Conservation (phyloP, 2,888 invertebrate genomes). For the Drosophila cracens region DNA sequence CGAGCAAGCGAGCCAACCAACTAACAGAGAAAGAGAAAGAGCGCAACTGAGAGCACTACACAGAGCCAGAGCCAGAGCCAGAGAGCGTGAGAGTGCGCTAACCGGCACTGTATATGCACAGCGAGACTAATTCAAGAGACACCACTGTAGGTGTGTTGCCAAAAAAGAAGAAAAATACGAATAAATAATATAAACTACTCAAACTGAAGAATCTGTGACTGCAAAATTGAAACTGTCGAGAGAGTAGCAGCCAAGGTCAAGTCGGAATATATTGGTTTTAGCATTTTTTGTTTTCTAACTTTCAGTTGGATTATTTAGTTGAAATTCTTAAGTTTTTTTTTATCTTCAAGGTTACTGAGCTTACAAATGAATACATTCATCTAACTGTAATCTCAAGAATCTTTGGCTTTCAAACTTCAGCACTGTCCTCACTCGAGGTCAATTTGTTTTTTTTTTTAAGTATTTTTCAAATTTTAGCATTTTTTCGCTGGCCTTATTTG, state of each 20-base stretch:
- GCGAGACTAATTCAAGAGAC: conserved; percentile 44
- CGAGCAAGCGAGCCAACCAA: conserved; percentile 24
- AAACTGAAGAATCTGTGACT: background rate
- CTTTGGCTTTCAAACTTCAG: background rate
- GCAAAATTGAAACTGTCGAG: background rate
- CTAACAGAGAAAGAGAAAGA: background rate
- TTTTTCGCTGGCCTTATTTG: background rate
- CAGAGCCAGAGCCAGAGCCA: conserved; percentile 1
- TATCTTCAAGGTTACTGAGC: conserved; percentile 1
- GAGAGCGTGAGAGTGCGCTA: conserved; percentile 21
- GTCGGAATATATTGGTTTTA: background rate
- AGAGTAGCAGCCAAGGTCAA: background rate
- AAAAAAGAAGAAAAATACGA: background rate
- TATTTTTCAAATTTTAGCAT: background rate
- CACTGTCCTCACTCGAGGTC: no score
- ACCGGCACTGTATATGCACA: conserved; percentile 35
- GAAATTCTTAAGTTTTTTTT: background rate
- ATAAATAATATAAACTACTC: background rate
- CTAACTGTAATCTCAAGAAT: background rate
- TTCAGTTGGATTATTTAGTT: background rate
- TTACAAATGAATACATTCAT: background rate
- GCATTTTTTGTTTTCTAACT: background rate
- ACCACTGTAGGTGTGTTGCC: conserved; percentile 51
- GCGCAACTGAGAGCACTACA: background rate
- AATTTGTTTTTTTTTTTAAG: background rate